Percentiles rank a stretch among this genome's conserved stretches.
Evolutionary conservation across 2,888 invertebrate genomes (phyloP).

Genomic region (Micoletzkya japonica): DNA sequence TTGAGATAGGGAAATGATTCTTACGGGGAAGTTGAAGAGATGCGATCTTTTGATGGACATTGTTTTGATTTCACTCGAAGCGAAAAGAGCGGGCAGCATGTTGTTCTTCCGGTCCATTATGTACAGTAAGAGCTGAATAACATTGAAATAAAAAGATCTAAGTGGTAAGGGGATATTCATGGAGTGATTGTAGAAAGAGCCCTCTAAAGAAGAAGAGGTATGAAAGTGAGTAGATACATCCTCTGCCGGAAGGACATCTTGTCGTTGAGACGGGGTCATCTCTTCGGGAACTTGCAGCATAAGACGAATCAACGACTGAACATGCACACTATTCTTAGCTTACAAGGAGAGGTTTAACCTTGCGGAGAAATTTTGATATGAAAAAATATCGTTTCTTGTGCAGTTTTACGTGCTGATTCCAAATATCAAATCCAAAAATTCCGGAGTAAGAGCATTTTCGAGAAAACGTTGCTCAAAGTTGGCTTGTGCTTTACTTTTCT

Average conservation of each 20-base stretch:
- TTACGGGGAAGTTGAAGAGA: conserved; percentile 40
- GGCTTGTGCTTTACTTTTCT: no score
- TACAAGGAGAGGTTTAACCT: no score
- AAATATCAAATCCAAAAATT: no score
- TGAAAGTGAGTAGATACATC: neutral
- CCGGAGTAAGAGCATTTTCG: no score
- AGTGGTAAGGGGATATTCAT: neutral
- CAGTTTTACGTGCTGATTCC: no score
- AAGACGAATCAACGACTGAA: conserved; percentile 5
- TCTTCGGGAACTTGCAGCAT: conserved; percentile 13
- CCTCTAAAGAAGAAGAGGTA: neutral
- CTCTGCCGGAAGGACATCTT: conserved; percentile 2
- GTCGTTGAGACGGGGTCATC: conserved; percentile 6
- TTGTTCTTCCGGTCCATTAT: conserved; percentile 40
- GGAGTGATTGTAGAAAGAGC: neutral
- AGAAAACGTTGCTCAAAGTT: no score
- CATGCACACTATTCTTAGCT: no score
- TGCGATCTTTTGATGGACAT: conserved; percentile 29
- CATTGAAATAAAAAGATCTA: neutral
- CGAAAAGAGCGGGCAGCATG: conserved; percentile 42
- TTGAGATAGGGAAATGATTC: neutral
- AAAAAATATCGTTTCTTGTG: no score
- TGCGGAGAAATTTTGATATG: no score
- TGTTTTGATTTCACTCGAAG: conserved; percentile 37
- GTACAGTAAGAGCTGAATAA: conserved; percentile 32